Conservation (phyloP, 2,888 invertebrate species). For the Barypeithes pellucidus region DNA sequence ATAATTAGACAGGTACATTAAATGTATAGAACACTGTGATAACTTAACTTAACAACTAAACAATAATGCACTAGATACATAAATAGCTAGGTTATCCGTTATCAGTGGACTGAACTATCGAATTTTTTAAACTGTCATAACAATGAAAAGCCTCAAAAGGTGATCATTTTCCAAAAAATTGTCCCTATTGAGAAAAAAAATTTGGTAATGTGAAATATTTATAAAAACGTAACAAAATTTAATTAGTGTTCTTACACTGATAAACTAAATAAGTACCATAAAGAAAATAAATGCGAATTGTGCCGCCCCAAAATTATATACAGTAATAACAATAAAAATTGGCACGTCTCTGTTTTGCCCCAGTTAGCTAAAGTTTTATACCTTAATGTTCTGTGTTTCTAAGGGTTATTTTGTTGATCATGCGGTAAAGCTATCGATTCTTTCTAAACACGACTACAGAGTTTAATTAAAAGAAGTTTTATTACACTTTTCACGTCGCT, state of each 20-base stretch:
- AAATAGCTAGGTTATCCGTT: too few species aligned
- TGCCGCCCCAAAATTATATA: conserved; percentile 2
- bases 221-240: too few species aligned
- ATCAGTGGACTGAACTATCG: too few species aligned
- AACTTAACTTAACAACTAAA: too few species aligned
- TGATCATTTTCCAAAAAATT: too few species aligned
- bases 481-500: conserved; percentile 55
- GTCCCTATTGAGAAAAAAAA: too few species aligned
- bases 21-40: too few species aligned
- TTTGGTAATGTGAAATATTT: too few species aligned
- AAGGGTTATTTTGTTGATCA: conserved; percentile 54
- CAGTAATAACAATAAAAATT: conserved; percentile 39
- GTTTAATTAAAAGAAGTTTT: conserved; percentile 55
- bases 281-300: neutral
- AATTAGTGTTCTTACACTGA: neutral
- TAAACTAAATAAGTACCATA: neutral
- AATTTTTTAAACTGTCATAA: too few species aligned
- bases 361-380: conserved; percentile 49
- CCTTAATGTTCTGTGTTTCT: conserved; percentile 51
- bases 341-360: conserved; percentile 37
- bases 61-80: too few species aligned
- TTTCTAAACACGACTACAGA: conserved; percentile 54
- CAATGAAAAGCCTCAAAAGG: too few species aligned
- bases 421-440: conserved; percentile 54
- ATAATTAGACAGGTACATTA: too few species aligned